Percentiles rank a stretch among this genome's conserved stretches.
Evolutionary conservation across 1,140 invertebrate genomes (phyloP).

Genomic region (Agraylea sexmaculata): DNA sequence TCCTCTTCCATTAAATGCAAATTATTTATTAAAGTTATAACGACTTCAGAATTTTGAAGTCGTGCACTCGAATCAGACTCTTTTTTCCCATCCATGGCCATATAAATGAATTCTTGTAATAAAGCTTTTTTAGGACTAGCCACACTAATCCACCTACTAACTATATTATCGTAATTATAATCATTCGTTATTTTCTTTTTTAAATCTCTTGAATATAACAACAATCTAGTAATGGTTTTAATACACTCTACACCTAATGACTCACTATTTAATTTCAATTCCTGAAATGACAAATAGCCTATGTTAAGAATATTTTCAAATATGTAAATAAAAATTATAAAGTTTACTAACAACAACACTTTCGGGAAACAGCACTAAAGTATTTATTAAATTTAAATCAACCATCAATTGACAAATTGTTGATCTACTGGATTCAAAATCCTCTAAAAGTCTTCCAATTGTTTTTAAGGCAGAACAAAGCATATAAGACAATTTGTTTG

Average conservation of each 20-base stretch:
- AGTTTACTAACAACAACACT: conserved; percentile 16
- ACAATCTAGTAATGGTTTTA: conserved; percentile 21
- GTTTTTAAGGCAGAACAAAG: conserved; percentile 18
- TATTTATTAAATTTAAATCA: conserved; percentile 19
- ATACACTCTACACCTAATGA: conserved; percentile 24
- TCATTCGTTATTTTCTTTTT: conserved; percentile 14
- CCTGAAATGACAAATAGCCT: conserved; percentile 15
- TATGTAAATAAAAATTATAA: background rate
- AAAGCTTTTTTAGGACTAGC: conserved; percentile 25
- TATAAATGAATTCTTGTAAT: conserved; percentile 28
- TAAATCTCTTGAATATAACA: conserved; percentile 13
- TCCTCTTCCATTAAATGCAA: conserved; percentile 26
- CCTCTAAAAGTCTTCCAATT: conserved; percentile 18
- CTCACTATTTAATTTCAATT: conserved; percentile 20
- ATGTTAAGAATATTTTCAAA: conserved; percentile 4
- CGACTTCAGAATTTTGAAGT: conserved; percentile 25
- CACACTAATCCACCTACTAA: conserved; percentile 20
- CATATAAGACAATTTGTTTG: conserved; percentile 18
- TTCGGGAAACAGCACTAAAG: conserved; percentile 19
- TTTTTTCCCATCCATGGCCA: conserved; percentile 30
- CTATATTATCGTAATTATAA: conserved; percentile 15
- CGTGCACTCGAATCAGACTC: conserved; percentile 12
- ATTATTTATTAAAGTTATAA: conserved; percentile 22
- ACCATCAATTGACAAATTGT: conserved; percentile 21
- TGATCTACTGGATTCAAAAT: conserved; percentile 20